Base-by-base conservation (phyloP, 2,797 vertebrate genomes). In the Lacerta bilineata region DNA sequence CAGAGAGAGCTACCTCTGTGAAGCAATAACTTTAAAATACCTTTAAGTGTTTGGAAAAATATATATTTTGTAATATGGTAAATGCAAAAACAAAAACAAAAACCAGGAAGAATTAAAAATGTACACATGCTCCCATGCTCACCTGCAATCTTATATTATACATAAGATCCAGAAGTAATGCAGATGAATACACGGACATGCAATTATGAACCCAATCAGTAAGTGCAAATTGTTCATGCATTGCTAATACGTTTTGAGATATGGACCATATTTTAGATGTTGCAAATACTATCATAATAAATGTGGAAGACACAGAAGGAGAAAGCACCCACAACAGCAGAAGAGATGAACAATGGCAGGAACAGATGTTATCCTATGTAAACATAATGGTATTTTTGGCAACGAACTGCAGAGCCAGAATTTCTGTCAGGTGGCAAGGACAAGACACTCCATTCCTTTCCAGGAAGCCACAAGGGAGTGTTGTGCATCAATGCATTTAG, bases 381-480 rank as follows among this genome's bases (percentile, higher is more conserved):
- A 83, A 27, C 79, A 55, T 77, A 59, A 43, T 55, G 50, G 36
- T 78, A n/a, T 78, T 78, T 78, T 64, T 83, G 80, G 74, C 74
- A 89, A 81, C 68, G 80, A 29, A 36, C n/a, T 80, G 68, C 8
- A 80, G 76, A 75, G 50, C 50, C 43, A 72, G 84, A 71, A 64
- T 87, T 71, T 76, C 64, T 90, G 80, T 83, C 50, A 86, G 50
- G 85, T 87, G 50, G 50, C 39, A 79, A 83, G 18, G 74, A 83
- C 64, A 78, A 78, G 39, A 72, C n/a, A 66, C 27, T 74, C 41
- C 55, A 75, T 80, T 75, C 25, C 59, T 25, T 82, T 76, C 33
- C 72, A 87, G 50, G 66, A 29, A 83, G 78, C 39, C 81, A 41
- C 59, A 75, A 33, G 75, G 36, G 75, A 90, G 41, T 61, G 43